Percentiles rank a stretch among this genome's conserved stretches.
Evolutionary conservation across 2,888 invertebrate species (phyloP).

Genomic region (Lucinisca nassula): DNA sequence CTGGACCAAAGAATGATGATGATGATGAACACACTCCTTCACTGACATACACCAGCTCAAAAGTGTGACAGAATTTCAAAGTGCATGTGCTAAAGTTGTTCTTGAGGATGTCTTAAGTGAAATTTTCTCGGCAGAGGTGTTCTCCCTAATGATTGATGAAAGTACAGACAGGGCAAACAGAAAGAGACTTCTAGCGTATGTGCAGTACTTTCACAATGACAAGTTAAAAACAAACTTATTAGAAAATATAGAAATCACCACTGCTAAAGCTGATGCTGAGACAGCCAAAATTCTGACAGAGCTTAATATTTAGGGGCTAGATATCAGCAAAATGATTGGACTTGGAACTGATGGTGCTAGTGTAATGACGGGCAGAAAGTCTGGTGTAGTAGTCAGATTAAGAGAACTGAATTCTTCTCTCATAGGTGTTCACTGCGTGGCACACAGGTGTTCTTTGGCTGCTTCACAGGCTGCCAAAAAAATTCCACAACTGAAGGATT

Average conservation of each 20-base stretch:
- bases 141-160: too few species aligned
- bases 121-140: not conserved
- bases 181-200: too few species aligned
- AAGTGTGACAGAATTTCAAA: constrained; percentile 42
- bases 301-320: too few species aligned
- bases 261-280: too few species aligned
- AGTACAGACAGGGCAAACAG: too few species aligned
- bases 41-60: constrained; percentile 7
- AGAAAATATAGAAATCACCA: too few species aligned
- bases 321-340: too few species aligned
- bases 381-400: not conserved
- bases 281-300: too few species aligned
- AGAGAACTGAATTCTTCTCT: constrained; percentile 27
- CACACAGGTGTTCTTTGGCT: constrained; percentile 41
- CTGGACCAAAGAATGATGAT: not conserved
- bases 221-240: too few species aligned
- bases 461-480: constrained; percentile 47
- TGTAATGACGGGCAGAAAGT: constrained; percentile 56
- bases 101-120: not conserved
- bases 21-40: too few species aligned
- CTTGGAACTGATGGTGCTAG: constrained; percentile 58
- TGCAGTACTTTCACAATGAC: too few species aligned
- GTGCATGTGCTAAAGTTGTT: constrained; percentile 22
- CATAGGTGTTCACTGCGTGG: constrained; percentile 50
- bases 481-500: constrained; percentile 23